Conservation (phyloP, 2,888 invertebrate species). For the Ellobium chinense region DNA sequence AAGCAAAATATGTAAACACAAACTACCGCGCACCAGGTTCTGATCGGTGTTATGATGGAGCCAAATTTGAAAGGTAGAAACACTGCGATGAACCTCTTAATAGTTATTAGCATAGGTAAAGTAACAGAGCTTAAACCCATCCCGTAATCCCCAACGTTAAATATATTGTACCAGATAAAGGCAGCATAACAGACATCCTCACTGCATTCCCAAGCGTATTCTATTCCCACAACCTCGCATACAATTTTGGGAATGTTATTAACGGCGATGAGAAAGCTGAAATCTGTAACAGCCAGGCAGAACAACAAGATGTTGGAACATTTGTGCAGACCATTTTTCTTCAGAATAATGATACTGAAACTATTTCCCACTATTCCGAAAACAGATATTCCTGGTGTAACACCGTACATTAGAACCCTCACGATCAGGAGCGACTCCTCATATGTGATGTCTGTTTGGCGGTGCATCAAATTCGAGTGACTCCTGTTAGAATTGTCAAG, state of each 20-base stretch:
- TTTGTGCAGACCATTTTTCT: constrained; percentile 12
- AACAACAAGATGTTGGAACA: constrained; percentile 21
- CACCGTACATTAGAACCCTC: not conserved
- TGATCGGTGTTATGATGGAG: not conserved
- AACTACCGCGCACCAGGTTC: not conserved
- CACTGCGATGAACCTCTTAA: not conserved
- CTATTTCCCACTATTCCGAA: constrained; percentile 10
- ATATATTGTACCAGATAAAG: not conserved
- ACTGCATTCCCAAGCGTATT: not conserved
- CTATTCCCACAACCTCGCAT: not conserved
- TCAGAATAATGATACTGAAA: constrained; percentile 13
- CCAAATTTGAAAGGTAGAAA: not conserved
- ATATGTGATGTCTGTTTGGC: too few relatives aligned
- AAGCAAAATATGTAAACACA: not conserved
- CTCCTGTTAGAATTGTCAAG: too few relatives aligned
- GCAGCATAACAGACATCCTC: not conserved
- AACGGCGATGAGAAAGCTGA: not conserved
- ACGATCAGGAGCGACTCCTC: too few relatives aligned
- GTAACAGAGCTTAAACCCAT: not conserved
- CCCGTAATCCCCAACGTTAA: not conserved
- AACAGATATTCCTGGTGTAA: constrained; percentile 3
- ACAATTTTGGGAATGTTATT: constrained; percentile 6
- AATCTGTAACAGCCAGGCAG: constrained; percentile 10
- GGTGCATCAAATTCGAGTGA: too few relatives aligned
- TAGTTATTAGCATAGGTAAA: constrained; percentile 8